A percentile compares a stretch with the other conserved stretches of the same genome.
Evolutionary conservation across 2,888 invertebrate genomes (phyloP).

Genomic region (Ctenicera cuprea): DNA sequence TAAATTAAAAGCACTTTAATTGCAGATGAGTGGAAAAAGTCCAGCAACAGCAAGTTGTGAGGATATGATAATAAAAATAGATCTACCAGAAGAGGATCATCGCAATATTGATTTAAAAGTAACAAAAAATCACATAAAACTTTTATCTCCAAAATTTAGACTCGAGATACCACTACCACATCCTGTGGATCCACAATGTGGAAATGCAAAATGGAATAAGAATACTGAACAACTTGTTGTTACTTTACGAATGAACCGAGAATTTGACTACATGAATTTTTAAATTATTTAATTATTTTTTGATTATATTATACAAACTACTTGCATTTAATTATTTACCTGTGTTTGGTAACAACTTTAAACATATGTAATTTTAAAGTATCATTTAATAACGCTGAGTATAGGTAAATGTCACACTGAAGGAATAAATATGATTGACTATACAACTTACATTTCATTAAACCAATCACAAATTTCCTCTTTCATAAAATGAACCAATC

Average conservation of each 20-base stretch:
- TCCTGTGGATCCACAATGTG: conserved; percentile 86
- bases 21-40: conserved; percentile 87
- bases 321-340: not conserved
- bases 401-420: no score
- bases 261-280: conserved; percentile 92
- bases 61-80: conserved; percentile 86
- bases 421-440: no score
- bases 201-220: conserved; percentile 87
- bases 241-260: conserved; percentile 84
- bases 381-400: no score
- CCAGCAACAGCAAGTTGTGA: conserved; percentile 90
- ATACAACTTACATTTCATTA: no score
- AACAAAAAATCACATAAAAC: conserved; percentile 77
- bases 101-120: conserved; percentile 86
- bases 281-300: conserved; percentile 69
- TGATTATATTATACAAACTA: not conserved
- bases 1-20: conserved; percentile 41
- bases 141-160: conserved; percentile 79
- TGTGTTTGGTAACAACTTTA: conserved; percentile 2
- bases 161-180: conserved; percentile 88
- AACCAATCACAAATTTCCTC: no score
- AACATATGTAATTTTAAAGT: no score
- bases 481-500: no score
- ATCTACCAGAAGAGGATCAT: conserved; percentile 84
- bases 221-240: conserved; percentile 80